These are phyloP conservation scores for Erebia epiphron DNA, from an alignment of 2,888 invertebrate species.

Conservation along the genomic window DNA sequence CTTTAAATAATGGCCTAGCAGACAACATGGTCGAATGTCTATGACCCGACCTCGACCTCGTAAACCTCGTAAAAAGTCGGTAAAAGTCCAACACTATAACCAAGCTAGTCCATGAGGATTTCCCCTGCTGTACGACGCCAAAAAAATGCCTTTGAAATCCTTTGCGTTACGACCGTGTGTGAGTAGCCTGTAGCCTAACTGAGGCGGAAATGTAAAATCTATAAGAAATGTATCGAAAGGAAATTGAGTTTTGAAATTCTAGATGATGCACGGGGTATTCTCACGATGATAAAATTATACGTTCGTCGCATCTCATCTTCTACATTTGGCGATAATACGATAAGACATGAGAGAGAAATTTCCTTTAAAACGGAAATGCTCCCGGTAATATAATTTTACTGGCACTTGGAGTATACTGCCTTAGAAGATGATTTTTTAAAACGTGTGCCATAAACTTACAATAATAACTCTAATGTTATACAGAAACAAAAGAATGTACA, in stretches of 20 bases:
- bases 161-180: background rate
- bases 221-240: conserved; percentile 67
- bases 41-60: too few relatives aligned
- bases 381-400: conserved; percentile 40
- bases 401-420: conserved; percentile 19
- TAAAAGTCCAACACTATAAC: too few relatives aligned
- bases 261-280: conserved; percentile 66
- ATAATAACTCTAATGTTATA: background rate
- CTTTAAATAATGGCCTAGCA: too few relatives aligned
- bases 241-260: conserved; percentile 77
- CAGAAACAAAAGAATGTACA: too few relatives aligned
- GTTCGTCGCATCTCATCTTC: conserved; percentile 46
- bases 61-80: too few relatives aligned
- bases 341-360: conserved; percentile 32
- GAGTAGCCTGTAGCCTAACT: conserved; percentile 37
- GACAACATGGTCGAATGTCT: too few relatives aligned
- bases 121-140: too few relatives aligned
- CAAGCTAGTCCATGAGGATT: too few relatives aligned
- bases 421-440: conserved; percentile 12
- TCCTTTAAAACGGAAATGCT: conserved; percentile 37
- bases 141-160: background rate
- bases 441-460: background rate
- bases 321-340: conserved; percentile 37
- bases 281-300: conserved; percentile 71
- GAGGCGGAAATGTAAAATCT: conserved; percentile 68